Percentiles rank a stretch among this genome's conserved stretches.
Conservation (phyloP, 2,888 invertebrate species). For the Myathropa florea region DNA sequence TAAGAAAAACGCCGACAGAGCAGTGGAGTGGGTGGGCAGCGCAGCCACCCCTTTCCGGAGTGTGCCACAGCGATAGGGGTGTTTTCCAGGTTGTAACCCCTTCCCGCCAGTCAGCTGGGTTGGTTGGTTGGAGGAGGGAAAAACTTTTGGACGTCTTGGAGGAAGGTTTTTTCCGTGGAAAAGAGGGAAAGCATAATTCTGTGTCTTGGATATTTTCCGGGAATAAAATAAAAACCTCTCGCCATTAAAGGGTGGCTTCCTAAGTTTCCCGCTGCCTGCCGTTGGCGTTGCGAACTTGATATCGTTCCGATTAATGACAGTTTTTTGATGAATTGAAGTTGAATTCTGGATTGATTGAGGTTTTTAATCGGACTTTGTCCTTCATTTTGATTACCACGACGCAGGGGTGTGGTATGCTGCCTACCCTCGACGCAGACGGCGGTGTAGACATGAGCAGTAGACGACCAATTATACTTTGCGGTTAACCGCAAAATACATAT, state of each 20-base stretch:
- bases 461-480: constrained; percentile 81
- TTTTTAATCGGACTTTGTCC: neutral
- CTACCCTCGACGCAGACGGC: constrained; percentile 20
- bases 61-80: constrained; percentile 19
- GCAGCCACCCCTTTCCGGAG: constrained; percentile 49
- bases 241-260: constrained; percentile 27
- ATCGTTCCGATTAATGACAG: neutral
- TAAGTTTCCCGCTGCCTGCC: constrained; percentile 58
- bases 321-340: neutral
- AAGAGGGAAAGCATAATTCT: constrained; percentile 52
- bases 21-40: constrained; percentile 21
- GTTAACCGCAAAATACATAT: constrained; percentile 81
- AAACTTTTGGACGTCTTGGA: constrained; percentile 52
- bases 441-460: constrained; percentile 73
- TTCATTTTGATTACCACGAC: constrained; percentile 59
- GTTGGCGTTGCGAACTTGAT: constrained; percentile 23
- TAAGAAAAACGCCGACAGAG: constrained; percentile 72
- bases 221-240: constrained; percentile 23
- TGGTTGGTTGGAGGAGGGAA: neutral
- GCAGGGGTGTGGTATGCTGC: constrained; percentile 15
- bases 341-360: neutral
- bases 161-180: constrained; percentile 36
- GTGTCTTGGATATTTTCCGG: constrained; percentile 68
- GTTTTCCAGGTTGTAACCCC: constrained; percentile 13
- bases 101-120: neutral